Evolutionary conservation across 2,113 vertebrate species (phyloP).

Genomic region (Cairina moschata): DNA sequence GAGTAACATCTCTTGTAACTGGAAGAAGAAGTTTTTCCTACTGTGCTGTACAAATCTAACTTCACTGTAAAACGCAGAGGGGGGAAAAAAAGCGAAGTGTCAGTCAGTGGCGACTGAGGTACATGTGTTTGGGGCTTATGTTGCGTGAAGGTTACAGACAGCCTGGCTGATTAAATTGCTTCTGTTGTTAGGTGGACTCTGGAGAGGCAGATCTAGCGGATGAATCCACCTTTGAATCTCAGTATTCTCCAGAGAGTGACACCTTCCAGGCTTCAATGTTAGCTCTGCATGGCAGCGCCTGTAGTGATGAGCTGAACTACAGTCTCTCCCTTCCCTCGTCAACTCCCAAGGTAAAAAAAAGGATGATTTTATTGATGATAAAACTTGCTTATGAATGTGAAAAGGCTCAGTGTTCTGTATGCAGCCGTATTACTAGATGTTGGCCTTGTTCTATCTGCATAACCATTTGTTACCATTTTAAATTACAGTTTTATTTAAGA

Average conservation of each 20-base stretch:
- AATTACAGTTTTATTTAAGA: neutral
- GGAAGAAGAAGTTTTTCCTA: neutral
- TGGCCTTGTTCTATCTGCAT: neutral
- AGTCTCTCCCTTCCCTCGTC: conserved; percentile 74
- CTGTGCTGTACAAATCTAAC: neutral
- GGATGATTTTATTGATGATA: neutral
- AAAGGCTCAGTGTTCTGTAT: neutral
- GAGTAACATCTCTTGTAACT: neutral
- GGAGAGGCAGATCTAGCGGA: conserved; percentile 82
- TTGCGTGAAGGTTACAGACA: neutral
- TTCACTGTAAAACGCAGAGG: neutral
- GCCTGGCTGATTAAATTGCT: conserved; percentile 40
- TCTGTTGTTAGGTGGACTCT: conserved; percentile 86
- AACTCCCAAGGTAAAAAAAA: conserved; percentile 82
- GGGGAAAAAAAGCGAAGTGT: neutral
- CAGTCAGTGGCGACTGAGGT: neutral
- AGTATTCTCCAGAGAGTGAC: conserved; percentile 78
- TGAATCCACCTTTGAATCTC: conserved; percentile 80
- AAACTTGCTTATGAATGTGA: neutral
- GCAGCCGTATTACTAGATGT: neutral
- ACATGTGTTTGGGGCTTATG: neutral
- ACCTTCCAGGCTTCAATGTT: conserved; percentile 84
- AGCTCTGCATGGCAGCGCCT: conserved; percentile 82
- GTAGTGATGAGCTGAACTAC: conserved; percentile 78
- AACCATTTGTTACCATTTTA: neutral